Evolutionary conservation across 1,140 invertebrate genomes (phyloP).

Genomic region (Brachionus angularis): DNA sequence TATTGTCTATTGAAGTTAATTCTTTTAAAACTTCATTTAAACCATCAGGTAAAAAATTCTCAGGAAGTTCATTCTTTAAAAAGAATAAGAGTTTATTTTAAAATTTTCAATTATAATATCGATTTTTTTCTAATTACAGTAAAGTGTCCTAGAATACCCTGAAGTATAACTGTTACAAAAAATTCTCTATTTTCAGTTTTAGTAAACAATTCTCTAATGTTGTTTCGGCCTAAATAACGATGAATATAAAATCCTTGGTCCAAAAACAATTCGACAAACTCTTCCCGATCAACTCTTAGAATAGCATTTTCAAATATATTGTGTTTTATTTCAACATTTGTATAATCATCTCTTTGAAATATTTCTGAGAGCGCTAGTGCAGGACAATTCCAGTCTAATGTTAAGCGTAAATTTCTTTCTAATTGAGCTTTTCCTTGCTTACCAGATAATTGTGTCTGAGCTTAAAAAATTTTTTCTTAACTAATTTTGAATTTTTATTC

Average conservation of each 20-base stretch:
- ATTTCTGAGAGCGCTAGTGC: slow-evolving; percentile 57
- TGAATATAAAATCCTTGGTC: slow-evolving; percentile 57
- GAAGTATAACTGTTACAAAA: slow-evolving; percentile 56
- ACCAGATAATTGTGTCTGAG: slow-evolving; percentile 41
- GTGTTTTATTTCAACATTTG: slow-evolving; percentile 56
- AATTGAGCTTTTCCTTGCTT: slow-evolving; percentile 49
- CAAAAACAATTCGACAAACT: slow-evolving; percentile 59
- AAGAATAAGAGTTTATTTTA: not conserved
- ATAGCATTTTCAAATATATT: slow-evolving; percentile 57
- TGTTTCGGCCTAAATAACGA: slow-evolving; percentile 54
- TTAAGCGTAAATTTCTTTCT: slow-evolving; percentile 56
- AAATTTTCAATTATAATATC: not conserved
- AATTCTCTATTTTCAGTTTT: slow-evolving; percentile 56
- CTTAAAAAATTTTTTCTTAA: not conserved
- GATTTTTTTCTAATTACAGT: not conserved
- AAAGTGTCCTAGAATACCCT: slow-evolving; percentile 54
- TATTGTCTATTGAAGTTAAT: slow-evolving; percentile 52
- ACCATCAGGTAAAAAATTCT: slow-evolving; percentile 45
- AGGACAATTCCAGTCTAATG: slow-evolving; percentile 59
- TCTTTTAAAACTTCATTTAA: slow-evolving; percentile 51
- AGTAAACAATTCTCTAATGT: slow-evolving; percentile 54
- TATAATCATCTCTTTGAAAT: slow-evolving; percentile 53
- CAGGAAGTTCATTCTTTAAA: slow-evolving; percentile 25
- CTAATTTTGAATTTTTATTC: not conserved
- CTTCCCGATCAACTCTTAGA: slow-evolving; percentile 54